Percentiles rank a stretch among this genome's conserved stretches.
Conservation (phyloP, 1,140 invertebrate genomes). For the Drosophila repleta region DNA sequence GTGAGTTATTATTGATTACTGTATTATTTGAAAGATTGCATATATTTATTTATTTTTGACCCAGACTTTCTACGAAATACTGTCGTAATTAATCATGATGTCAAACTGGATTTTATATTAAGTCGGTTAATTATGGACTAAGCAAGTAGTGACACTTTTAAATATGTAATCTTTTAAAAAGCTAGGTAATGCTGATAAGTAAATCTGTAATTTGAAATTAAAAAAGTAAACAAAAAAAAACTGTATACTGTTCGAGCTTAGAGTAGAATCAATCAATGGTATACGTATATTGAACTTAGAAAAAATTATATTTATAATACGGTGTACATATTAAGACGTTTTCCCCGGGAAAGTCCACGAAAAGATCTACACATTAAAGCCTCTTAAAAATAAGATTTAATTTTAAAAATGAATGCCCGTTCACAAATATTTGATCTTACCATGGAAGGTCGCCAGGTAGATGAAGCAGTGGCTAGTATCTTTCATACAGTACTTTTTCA, state of each 20-base stretch:
- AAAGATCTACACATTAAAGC: not conserved
- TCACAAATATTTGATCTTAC: conserved; percentile 94
- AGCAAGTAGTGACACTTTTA: not conserved
- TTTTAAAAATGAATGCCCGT: conserved; percentile 91
- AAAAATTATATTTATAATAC: not conserved
- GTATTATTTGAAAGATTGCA: no score
- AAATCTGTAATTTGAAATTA: not conserved
- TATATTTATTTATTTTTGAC: no score
- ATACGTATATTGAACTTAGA: no score
- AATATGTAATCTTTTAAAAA: not conserved
- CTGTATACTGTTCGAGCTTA: not conserved
- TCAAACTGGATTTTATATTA: no score
- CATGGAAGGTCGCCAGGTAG: conserved; percentile 96
- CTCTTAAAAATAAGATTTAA: not conserved
- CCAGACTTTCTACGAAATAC: no score
- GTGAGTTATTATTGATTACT: no score
- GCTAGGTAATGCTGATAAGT: not conserved
- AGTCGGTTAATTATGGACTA: no score
- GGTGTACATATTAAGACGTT: not conserved
- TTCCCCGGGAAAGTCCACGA: not conserved
- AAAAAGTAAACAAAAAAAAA: not conserved
- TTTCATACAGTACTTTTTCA: conserved; percentile 98
- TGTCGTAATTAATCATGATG: no score
- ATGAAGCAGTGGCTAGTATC: conserved; percentile 96
- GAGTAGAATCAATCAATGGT: no score